Evolutionary conservation across 2,797 vertebrate species (phyloP).

Genomic region (Enteromius paludinosus): DNA sequence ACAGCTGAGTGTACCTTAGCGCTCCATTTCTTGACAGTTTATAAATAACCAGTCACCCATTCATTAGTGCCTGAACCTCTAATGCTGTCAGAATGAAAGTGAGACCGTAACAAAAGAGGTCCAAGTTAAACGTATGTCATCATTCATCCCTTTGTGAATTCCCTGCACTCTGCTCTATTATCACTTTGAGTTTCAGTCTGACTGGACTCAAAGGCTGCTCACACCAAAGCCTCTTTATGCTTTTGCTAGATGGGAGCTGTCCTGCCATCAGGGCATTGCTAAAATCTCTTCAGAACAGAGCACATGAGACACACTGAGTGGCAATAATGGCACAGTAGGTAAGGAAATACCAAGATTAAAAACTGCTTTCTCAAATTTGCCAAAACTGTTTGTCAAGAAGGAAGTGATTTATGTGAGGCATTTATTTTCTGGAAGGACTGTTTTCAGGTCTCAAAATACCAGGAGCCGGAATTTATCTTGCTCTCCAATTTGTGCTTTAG

Average conservation of each 20-base stretch:
- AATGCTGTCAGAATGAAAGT: slow-evolving; percentile 29
- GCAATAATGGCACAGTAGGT: slow-evolving; percentile 45
- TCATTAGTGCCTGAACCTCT: slow-evolving; percentile 30
- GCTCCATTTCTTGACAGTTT: slow-evolving; percentile 22
- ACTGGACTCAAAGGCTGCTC: slow-evolving; percentile 33
- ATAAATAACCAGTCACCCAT: slow-evolving; percentile 32
- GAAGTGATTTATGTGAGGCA: neutral
- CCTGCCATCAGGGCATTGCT: slow-evolving; percentile 43
- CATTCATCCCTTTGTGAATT: slow-evolving; percentile 33
- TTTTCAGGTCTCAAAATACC: slow-evolving; percentile 3
- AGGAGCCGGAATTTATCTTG: neutral
- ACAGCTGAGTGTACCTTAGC: slow-evolving; percentile 13
- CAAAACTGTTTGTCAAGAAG: slow-evolving; percentile 1
- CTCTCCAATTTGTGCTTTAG: neutral
- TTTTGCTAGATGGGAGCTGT: slow-evolving; percentile 46
- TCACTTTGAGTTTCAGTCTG: slow-evolving; percentile 33
- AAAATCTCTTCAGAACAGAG: slow-evolving; percentile 35
- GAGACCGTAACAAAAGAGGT: slow-evolving; percentile 13
- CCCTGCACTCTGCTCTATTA: slow-evolving; percentile 31
- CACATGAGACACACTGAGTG: slow-evolving; percentile 33
- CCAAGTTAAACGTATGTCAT: slow-evolving; percentile 29
- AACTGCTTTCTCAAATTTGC: slow-evolving; percentile 4
- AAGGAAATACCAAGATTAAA: slow-evolving; percentile 19
- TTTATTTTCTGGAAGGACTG: neutral
- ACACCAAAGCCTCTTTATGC: slow-evolving; percentile 36